Conservation (phyloP, 2,113 vertebrate species). For the human region GRCh38 chr5:135532501-135533000, state of each 20-base stretch:
- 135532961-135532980: conserved; percentile 8
- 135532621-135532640: conserved; percentile 6
- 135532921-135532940: not conserved
- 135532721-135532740: not conserved
- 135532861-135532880: not conserved
- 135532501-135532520: conserved; percentile 32
- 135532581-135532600: conserved; percentile 13
- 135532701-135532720: not conserved
- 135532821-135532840: not conserved
- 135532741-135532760: not conserved
- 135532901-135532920: not conserved
- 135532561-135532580: conserved; percentile 4
- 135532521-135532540: not conserved
- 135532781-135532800: not conserved
- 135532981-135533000: not conserved
- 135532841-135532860: not conserved
- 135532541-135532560: not conserved
- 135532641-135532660: conserved; percentile 11
- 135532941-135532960: too few species aligned
- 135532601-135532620: not conserved
- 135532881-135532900: too few species aligned
- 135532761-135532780: not conserved
- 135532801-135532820: not conserved
- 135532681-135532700: conserved; percentile 27
- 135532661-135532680: not conserved